Percentiles rank a stretch among this genome's conserved stretches.
Evolutionary conservation across 2,113 vertebrate genomes (phyloP).

Genomic region (Chloebia gouldiae): DNA sequence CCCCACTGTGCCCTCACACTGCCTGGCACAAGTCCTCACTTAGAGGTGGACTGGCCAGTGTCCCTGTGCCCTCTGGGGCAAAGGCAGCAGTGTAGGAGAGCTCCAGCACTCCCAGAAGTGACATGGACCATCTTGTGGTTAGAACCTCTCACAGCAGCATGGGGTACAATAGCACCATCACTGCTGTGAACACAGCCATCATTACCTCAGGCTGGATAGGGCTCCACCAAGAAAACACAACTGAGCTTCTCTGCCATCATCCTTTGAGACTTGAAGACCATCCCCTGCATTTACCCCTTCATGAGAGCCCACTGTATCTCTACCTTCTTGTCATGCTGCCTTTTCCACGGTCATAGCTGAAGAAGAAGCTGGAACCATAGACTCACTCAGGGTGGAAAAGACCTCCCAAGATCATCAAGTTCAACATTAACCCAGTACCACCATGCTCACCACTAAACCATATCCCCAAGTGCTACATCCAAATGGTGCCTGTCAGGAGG

Average conservation of each 20-base stretch:
- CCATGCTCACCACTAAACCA: background rate
- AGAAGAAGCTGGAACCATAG: background rate
- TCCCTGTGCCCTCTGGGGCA: background rate
- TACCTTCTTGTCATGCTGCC: background rate
- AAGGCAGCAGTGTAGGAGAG: background rate
- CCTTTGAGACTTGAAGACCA: background rate
- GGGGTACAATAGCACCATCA: background rate
- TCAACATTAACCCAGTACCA: background rate
- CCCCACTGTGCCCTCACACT: accelerated
- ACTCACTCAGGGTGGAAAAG: background rate
- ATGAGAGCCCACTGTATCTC: background rate
- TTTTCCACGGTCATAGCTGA: background rate
- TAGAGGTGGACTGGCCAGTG: no score
- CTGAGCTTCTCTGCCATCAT: background rate
- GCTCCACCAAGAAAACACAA: accelerated
- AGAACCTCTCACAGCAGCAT: background rate
- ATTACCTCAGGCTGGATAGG: background rate
- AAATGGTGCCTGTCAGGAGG: background rate
- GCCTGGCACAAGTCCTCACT: background rate
- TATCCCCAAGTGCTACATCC: background rate
- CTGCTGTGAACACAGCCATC: background rate
- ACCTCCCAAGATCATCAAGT: background rate
- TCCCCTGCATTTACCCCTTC: background rate
- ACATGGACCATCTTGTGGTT: background rate
- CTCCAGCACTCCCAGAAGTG: background rate